Conservation (phyloP, 2,797 vertebrate species). For the Labroides dimidiatus region DNA sequence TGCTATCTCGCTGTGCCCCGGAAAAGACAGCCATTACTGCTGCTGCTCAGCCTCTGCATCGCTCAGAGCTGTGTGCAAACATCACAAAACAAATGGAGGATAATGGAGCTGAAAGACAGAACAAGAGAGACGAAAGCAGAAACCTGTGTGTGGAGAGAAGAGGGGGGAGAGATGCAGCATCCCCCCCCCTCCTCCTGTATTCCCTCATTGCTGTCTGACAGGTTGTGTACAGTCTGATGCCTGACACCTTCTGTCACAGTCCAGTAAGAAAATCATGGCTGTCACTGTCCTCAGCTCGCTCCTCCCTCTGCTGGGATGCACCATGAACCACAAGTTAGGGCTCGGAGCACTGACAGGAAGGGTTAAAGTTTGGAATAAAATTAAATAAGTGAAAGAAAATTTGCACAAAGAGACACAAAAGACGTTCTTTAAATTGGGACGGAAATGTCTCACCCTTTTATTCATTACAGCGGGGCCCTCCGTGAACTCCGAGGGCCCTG, state of each 20-base stretch:
- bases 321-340: too few species aligned
- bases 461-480: constrained; percentile 4
- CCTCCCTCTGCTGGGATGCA: constrained; percentile 25
- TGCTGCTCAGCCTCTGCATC: constrained; percentile 4
- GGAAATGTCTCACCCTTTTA: neutral
- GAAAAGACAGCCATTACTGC: constrained; percentile 41
- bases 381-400: neutral
- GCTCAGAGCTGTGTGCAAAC: constrained; percentile 9
- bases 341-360: too few species aligned
- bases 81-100: constrained; percentile 22
- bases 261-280: constrained; percentile 47
- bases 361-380: too few species aligned
- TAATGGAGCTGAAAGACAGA: constrained; percentile 38
- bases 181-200: neutral
- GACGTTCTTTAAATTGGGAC: constrained; percentile 1
- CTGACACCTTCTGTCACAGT: constrained; percentile 51
- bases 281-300: constrained; percentile 28
- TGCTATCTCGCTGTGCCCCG: constrained; percentile 1
- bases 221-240: constrained; percentile 41
- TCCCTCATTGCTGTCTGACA: constrained; percentile 50
- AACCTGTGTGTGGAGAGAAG: neutral
- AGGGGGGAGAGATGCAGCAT: neutral
- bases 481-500: constrained; percentile 4
- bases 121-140: constrained; percentile 9
- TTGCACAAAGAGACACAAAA: constrained; percentile 1